Evolutionary conservation across 2,113 vertebrate genomes (phyloP).

Genomic region (Euleptes europaea): DNA sequence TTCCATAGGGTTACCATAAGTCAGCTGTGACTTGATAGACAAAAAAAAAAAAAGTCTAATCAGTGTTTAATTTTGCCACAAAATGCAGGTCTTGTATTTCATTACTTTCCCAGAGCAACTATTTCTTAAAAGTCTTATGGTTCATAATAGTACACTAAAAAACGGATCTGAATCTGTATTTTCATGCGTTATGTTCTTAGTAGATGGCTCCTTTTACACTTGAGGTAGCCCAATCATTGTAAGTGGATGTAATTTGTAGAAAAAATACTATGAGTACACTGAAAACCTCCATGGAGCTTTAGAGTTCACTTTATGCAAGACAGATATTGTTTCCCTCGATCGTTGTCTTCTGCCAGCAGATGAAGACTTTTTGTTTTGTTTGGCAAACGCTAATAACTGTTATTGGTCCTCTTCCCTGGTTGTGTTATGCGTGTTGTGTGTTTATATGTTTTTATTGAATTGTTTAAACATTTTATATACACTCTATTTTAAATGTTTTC

Average conservation of each 20-base stretch:
- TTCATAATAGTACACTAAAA: background rate
- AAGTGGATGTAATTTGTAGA: conserved; percentile 19
- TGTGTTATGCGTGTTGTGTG: no score
- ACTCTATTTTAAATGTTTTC: no score
- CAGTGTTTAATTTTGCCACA: background rate
- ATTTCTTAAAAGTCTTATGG: background rate
- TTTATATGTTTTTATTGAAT: no score
- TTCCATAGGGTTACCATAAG: no score
- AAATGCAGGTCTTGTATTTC: background rate
- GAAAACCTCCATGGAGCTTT: background rate
- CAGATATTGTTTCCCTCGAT: background rate
- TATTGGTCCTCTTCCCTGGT: background rate
- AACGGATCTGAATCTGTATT: conserved; percentile 30
- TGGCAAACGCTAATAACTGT: background rate
- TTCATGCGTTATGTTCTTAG: conserved; percentile 4
- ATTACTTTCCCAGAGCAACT: background rate
- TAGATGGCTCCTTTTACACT: conserved; percentile 16
- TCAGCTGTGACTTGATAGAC: no score
- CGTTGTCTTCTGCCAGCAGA: no score
- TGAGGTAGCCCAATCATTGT: background rate
- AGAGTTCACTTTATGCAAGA: conserved; percentile 18
- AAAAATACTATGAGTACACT: background rate
- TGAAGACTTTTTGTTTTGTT: no score
- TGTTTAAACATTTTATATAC: no score
- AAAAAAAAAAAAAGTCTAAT: no score